Base-by-base conservation (phyloP, 2,113 vertebrate genomes). In the Cairina moschata region DNA sequence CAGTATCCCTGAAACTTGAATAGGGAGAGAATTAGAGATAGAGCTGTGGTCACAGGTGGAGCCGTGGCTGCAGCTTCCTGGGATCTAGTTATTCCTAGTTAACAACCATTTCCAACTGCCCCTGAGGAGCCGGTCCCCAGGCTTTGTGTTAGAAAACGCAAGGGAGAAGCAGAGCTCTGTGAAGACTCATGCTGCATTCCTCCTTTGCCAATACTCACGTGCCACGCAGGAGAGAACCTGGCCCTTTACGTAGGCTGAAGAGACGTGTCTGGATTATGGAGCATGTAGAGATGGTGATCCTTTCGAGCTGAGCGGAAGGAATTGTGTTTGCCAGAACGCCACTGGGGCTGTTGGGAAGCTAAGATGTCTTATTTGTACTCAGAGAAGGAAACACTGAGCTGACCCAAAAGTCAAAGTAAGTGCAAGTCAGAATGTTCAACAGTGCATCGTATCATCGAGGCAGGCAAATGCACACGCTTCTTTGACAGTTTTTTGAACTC, bases 191-290 rank as follows among this genome's bases (percentile, higher is more conserved):
- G 75, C 38, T 59, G 12, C 9, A 4, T 58, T 80, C 29, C 21
- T 67, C 29, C 6, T 94, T 71, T 88, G 63, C 38, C 26, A 40
- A 28, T 36, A 20, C 28, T 90, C 59, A 7, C 0, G 0, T 31
- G 8, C 58, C 68, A 20, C 32, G 9, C 29, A 38, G 28, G 54
- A 56, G 36, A 73, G 26, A 72, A 31, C 29, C 42, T 72, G 73
- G 52, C 11, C 83, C 46, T 40, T 0, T 0, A 0, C 0, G 1
- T 60, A 38, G 88, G 32, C 69, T 4, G 3, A 42, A n/a, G 18
- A 59, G 38, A 71, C 62, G 34, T 16, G 25, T 36, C 74, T 42
- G 36, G 15, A 54, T 83, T 83, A n/a, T 50, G 86, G 86, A 65
- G 28, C 60, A 8, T 28, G 26, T 54, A 75, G 62, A 1, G 0